Conservation (phyloP, 2,888 invertebrate genomes). For the Pyrocoelia pectoralis region DNA sequence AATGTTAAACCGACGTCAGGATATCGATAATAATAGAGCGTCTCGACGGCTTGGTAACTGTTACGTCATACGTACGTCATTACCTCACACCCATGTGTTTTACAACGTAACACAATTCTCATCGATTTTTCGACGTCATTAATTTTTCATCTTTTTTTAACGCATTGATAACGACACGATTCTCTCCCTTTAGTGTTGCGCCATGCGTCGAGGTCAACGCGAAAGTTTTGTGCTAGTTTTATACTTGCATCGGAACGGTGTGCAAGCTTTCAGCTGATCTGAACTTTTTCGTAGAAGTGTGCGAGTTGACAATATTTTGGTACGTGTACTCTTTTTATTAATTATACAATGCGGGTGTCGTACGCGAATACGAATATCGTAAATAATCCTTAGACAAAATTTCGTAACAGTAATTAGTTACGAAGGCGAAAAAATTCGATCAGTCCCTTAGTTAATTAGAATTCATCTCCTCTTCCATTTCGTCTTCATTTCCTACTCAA, state of each 20-base stretch:
- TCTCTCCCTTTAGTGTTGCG: slow-evolving; percentile 41
- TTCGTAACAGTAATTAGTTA: too few relatives aligned
- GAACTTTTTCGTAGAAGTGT: not conserved
- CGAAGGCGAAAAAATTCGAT: too few relatives aligned
- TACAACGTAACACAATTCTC: slow-evolving; percentile 46
- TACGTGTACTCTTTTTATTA: not conserved
- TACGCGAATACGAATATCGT: too few relatives aligned
- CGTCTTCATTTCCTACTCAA: too few relatives aligned
- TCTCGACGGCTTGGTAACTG: slow-evolving; percentile 44
- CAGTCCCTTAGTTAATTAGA: too few relatives aligned
- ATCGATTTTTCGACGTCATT: slow-evolving; percentile 47
- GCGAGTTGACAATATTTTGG: not conserved
- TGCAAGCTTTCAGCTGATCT: slow-evolving; percentile 12
- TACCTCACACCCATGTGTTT: slow-evolving; percentile 44
- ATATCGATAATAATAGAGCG: slow-evolving; percentile 49
- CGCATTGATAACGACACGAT: slow-evolving; percentile 2
- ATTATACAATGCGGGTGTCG: not conserved
- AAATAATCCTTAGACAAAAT: too few relatives aligned
- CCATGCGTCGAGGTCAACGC: slow-evolving; percentile 50
- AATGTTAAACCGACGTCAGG: slow-evolving; percentile 47
- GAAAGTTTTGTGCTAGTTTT: slow-evolving; percentile 44
- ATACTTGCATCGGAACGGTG: slow-evolving; percentile 23
- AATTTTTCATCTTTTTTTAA: slow-evolving; percentile 37
- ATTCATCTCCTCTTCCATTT: too few relatives aligned
- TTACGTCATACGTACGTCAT: slow-evolving; percentile 51